Evolutionary conservation across 2,888 invertebrate species (phyloP), one percentile per base, ranked within the genome.

Genomic region (Tenthredo mesomela): DNA sequence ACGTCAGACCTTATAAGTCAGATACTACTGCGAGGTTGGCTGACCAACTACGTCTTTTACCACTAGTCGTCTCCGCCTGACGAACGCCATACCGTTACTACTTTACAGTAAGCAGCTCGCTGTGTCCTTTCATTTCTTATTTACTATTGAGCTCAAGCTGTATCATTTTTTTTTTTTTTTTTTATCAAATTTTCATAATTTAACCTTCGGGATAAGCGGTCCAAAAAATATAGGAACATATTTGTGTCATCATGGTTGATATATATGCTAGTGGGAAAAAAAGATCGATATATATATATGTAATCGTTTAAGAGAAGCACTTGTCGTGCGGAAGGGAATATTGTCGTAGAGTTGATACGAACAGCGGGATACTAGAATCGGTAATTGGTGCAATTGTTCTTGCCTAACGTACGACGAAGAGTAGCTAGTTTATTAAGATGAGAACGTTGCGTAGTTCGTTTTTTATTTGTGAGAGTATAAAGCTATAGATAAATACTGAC

Each of bases 301-400:
- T 73, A 73, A 73, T 73, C 73, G 73, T 77, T 77, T 54, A 77
- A 77, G 7, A 47, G 33, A 50, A 29, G 29, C 54, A n/a, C 54
- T 33, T n/a, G 50, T 50, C 54, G 33, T 50, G n/a, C 54, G 50
- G 50, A 54, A 47, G 54, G 50, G 58, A 40, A 80, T 33, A 33
- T 61, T 61, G 58, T 54, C 54, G n/a, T 54, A n/a, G 15, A 29
- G 10, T 80, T 40, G 80, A 80, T 40, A 58, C 37, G n/a, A 80
- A 33, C 61, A 61, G 80, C 80, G 61, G 61, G 80, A 21, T 37
- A 61, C n/a, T 80, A 37, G 61, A 80, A 80, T 80, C 58, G 40
- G 58, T 80, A 80, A 80, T 80, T 80, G 80, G 40, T 61, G 61
- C 37, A 80, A 80, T 80, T 80, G 61, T 61, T 40, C 33, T 80